Evolutionary conservation across 2,888 invertebrate genomes (phyloP), one percentile per base, ranked within the genome.

Genomic region (Caenorhabditis wallacei): DNA sequence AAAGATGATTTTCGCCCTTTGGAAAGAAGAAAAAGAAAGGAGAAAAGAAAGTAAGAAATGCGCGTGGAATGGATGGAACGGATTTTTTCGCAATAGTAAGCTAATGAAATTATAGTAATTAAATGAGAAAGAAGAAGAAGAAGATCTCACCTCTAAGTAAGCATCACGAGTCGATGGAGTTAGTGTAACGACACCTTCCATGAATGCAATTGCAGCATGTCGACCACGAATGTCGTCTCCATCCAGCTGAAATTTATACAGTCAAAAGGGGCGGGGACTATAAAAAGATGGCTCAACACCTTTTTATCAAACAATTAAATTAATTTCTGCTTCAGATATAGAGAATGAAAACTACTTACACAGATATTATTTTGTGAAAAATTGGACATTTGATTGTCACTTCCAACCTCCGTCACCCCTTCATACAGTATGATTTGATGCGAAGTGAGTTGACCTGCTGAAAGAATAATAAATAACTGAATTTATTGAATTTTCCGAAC

Each of bases 91-190:
- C 51, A 22, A 46, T 43, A 20, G 30, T 16, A 40, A 57, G 30
- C 46, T 59, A 51, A 48, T 51, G 4, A 20, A 61, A 30, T 64
- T 51, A 51, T 8, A 64, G 48, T 64, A 48, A 64, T 51, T 64
- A 13, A 2, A 35, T n/a, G 48, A 13, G n/a, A 57, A 59, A 26
- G 53, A 24, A 22, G 24, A 11, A 53, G 24, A 48, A n/a, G 46
- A 40, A 30, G 8, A n/a, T 51, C 79, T 75, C 51, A 87, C 87
- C 93, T 96, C 97, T 37, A 97, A 96, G 92, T 97, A 95, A 13
- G 98, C 97, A 93, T 97, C 97, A 30, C 96, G 94, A 92, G 96
- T 96, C 90, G 96, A 95, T 10, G 98, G 98, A 35, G 98, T 98
- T 54, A 98, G 95, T 2, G 96, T 95, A 88, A 97, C 97, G 81